Percentiles rank a stretch among this genome's conserved stretches.
These are phyloP conservation scores for Zosterops japonicus DNA, from an alignment of 2,113 vertebrate species.

Conservation along the genomic window DNA sequence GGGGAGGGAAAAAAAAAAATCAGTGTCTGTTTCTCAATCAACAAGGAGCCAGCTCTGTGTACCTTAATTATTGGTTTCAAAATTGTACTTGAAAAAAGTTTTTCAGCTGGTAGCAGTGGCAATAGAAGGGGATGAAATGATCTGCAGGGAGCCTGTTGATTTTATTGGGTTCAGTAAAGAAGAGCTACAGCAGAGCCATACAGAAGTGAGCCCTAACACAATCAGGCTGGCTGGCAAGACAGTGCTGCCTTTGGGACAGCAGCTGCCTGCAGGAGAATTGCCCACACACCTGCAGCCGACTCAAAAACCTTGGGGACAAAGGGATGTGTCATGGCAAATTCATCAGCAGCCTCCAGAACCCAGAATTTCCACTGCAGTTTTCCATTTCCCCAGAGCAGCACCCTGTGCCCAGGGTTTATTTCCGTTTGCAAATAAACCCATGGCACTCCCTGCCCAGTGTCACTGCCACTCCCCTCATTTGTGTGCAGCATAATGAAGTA, in stretches of 20 bases:
- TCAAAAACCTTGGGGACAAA: neutral
- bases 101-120: neutral
- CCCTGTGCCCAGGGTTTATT: neutral
- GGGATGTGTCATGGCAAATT: neutral
- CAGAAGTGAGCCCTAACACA: neutral
- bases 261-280: neutral
- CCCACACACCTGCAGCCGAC: neutral
- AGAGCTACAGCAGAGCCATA: neutral
- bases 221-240: neutral
- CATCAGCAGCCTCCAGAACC: neutral
- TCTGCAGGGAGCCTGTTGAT: neutral
- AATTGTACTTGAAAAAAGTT: fast-evolving
- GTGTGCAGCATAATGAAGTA: neutral
- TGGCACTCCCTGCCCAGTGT: neutral
- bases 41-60: neutral
- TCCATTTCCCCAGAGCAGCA: neutral
- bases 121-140: neutral
- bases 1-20: neutral
- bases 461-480: neutral
- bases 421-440: neutral
- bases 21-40: neutral
- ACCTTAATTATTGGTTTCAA: neutral
- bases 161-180: neutral
- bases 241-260: neutral
- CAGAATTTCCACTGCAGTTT: neutral